Conservation (phyloP, 2,888 invertebrate species). For the Monopis laevigella region DNA sequence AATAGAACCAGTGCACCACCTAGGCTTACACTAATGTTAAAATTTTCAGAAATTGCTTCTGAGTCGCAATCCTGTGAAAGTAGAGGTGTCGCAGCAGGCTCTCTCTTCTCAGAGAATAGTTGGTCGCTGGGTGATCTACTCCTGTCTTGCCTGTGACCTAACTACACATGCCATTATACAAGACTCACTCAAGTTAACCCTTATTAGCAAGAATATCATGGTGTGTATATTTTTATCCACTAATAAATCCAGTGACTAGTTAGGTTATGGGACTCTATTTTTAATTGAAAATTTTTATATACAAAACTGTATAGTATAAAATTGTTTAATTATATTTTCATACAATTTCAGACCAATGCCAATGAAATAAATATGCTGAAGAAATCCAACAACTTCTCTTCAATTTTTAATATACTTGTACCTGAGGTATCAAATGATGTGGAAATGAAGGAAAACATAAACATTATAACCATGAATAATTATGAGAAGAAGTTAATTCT, state of each 20-base stretch:
- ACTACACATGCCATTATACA: constrained; percentile 71
- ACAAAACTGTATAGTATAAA: too few relatives aligned
- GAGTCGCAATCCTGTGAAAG: constrained; percentile 56
- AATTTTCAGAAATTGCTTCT: constrained; percentile 63
- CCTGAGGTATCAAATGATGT: constrained; percentile 61
- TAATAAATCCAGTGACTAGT: not conserved
- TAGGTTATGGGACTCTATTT: too few relatives aligned
- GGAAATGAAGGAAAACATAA: constrained; percentile 57
- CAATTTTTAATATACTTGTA: constrained; percentile 76
- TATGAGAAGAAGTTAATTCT: constrained; percentile 46
- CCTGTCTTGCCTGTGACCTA: constrained; percentile 71
- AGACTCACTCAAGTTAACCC: constrained; percentile 56
- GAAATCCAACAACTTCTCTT: constrained; percentile 73
- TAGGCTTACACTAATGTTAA: too few relatives aligned
- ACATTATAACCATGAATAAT: constrained; percentile 54
- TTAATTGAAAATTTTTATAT: too few relatives aligned
- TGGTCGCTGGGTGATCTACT: constrained; percentile 70
- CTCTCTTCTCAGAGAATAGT: constrained; percentile 62
- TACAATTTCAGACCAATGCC: constrained; percentile 62
- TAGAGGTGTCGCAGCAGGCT: constrained; percentile 65
- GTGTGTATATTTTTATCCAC: constrained; percentile 43
- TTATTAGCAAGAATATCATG: constrained; percentile 65
- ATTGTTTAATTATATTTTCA: too few relatives aligned
- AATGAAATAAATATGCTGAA: constrained; percentile 70
- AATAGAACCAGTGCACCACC: too few relatives aligned